Evolutionary conservation across 2,113 vertebrate genomes (phyloP).

Genomic region (Halichoerus grypus): DNA sequence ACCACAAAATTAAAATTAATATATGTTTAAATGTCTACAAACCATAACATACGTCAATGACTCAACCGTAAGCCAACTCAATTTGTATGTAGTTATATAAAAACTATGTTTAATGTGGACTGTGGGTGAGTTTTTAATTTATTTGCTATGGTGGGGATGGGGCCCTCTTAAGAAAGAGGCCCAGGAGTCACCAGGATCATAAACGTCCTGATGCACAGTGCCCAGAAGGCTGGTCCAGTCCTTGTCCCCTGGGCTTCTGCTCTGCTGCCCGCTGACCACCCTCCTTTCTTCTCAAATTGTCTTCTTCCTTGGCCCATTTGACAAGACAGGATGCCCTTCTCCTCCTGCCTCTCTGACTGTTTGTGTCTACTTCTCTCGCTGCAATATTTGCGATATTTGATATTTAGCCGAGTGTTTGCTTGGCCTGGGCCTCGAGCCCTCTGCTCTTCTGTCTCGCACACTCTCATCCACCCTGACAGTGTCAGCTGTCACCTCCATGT

Average conservation of each 20-base stretch:
- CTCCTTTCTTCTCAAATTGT: accelerated
- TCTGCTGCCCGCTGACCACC: accelerated
- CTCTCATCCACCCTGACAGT: background rate
- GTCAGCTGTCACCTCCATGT: constrained; percentile 21
- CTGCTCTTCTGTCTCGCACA: background rate
- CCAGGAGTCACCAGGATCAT: background rate
- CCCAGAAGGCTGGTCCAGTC: too few species aligned
- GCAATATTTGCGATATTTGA: background rate
- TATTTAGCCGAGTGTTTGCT: background rate
- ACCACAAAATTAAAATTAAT: constrained; percentile 76
- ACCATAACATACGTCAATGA: constrained; percentile 1
- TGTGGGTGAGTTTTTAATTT: background rate
- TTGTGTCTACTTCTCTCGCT: background rate
- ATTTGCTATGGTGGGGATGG: background rate
- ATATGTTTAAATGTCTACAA: constrained; percentile 62
- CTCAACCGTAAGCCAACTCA: constrained; percentile 23
- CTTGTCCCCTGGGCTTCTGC: accelerated
- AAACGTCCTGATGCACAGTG: background rate
- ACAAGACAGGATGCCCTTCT: accelerated
- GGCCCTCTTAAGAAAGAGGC: background rate
- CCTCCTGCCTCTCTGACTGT: accelerated
- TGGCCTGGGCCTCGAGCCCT: background rate
- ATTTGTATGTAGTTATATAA: constrained; percentile 45
- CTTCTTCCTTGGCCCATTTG: accelerated
- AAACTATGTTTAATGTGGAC: background rate